Base-by-base conservation (phyloP, 2,797 vertebrate genomes). In the Typhlichthys eigenmanni region DNA sequence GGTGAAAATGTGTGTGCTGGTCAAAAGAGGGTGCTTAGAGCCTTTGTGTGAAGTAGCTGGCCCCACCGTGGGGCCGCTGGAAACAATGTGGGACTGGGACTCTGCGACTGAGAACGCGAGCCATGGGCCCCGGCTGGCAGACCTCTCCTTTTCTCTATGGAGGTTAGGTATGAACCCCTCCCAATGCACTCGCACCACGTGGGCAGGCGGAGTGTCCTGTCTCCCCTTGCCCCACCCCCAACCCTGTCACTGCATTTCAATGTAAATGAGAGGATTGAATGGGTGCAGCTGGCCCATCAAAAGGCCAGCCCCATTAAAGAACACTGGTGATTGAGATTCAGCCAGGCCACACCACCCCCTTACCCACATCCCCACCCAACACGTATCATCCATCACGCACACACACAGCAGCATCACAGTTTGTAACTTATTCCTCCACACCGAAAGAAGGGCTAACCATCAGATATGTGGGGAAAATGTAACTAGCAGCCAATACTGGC, bases 231-330 rank as follows among this genome's bases (percentile, higher is more conserved):
- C 86, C 88, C 78, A 84, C 82, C 88, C 91, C 91, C 88, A 80
- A 91, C 93, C 91, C 92, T 93, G 92, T 90, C 88, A 86, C 88
- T 84, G 88, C 90, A 92, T 93, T 93, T 93, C 92, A 93, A 94
- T 94, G 91, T 90, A 93, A 93, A 93, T 90, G 87, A 87, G 10
- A 55, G 69, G 82, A 88, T 60, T 93, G 91, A 94, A 93, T 91
- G 89, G 92, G 90, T 92, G 91, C 93, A 94, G 92, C 93, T 94
- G 92, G 91, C 90, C 90, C 87, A 92, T 94, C 91, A 93, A 93
- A 93, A 93, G 93, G 87, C 86, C 81, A 87, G 88, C 82, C 78
- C 80, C 47, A 77, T 80, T 83, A 86, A 92, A 92, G 93, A 75
- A 84, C 75, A 84, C 77, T 81, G 75, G 85, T 87, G 89, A 93